A percentile compares a stretch with the other conserved stretches of the same genome.
Evolutionary conservation across 2,797 vertebrate species (phyloP).

Genomic region (Peromyscus aztecus): DNA sequence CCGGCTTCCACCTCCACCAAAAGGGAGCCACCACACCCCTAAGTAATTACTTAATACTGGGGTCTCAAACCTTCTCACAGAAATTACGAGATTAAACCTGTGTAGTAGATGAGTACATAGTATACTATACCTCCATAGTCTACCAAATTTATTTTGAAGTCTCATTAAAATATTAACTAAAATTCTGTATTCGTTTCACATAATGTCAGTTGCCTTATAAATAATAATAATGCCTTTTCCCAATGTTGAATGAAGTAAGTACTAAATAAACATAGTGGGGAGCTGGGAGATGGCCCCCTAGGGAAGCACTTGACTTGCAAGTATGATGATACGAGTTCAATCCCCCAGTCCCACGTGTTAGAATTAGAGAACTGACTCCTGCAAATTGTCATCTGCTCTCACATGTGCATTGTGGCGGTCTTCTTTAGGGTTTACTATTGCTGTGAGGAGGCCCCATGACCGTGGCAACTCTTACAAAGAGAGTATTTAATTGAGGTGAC

Average conservation of each 20-base stretch:
- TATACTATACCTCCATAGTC: background rate
- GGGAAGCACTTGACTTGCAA: background rate
- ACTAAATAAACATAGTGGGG: background rate
- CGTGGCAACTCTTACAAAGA: too few species aligned
- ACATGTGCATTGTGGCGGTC: too few species aligned
- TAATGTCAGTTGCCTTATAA: background rate
- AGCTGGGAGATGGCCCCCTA: too few species aligned
- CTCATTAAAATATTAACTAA: constrained; percentile 43
- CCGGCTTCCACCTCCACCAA: background rate
- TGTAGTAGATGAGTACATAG: too few species aligned
- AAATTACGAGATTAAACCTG: background rate
- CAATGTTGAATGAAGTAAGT: background rate
- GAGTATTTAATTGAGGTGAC: too few species aligned
- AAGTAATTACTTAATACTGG: background rate
- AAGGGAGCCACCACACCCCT: background rate
- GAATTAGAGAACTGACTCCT: background rate
- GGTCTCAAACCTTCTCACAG: background rate
- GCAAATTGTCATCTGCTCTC: background rate
- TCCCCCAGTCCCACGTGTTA: background rate
- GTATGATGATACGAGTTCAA: too few species aligned
- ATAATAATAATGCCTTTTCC: constrained; percentile 11
- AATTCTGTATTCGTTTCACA: background rate
- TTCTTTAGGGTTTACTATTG: too few species aligned
- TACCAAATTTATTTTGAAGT: background rate
- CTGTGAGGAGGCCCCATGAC: too few species aligned